Conservation (phyloP, 2,113 vertebrate species). For the Scomber japonicus region DNA sequence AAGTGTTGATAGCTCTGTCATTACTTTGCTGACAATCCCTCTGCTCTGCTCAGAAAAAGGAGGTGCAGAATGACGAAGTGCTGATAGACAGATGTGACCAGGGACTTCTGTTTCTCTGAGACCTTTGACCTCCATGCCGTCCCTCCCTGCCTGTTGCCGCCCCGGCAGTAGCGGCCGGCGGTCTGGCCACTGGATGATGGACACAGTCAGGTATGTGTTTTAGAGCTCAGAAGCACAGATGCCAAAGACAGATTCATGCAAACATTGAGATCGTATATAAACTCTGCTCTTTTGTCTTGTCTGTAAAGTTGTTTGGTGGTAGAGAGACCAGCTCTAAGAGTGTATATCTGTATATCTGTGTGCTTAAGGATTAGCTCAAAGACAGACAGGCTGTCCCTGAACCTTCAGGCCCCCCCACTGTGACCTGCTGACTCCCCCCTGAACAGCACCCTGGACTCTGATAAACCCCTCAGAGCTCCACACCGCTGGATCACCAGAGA, state of each 20-base stretch:
- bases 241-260: constrained; percentile 33
- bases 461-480: constrained; percentile 32
- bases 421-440: constrained; percentile 61
- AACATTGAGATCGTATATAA: constrained; percentile 10
- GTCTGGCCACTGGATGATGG: constrained; percentile 2
- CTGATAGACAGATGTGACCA: constrained; percentile 60
- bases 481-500: neutral
- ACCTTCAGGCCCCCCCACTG: constrained; percentile 54
- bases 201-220: neutral
- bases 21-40: constrained; percentile 14
- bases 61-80: constrained; percentile 60
- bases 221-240: neutral
- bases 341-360: constrained; percentile 18
- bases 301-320: neutral
- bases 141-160: constrained; percentile 40
- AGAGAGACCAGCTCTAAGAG: constrained; percentile 29
- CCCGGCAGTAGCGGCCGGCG: constrained; percentile 8
- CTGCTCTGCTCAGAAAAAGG: constrained; percentile 24
- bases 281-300: constrained; percentile 4
- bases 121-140: constrained; percentile 54
- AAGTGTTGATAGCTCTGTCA: constrained; percentile 49
- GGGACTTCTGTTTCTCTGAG: constrained; percentile 70
- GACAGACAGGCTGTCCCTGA: constrained; percentile 69
- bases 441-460: constrained; percentile 26
- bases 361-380: constrained; percentile 69